Conservation (phyloP, 1,140 invertebrate species). For the Zelostemma sp. region DNA sequence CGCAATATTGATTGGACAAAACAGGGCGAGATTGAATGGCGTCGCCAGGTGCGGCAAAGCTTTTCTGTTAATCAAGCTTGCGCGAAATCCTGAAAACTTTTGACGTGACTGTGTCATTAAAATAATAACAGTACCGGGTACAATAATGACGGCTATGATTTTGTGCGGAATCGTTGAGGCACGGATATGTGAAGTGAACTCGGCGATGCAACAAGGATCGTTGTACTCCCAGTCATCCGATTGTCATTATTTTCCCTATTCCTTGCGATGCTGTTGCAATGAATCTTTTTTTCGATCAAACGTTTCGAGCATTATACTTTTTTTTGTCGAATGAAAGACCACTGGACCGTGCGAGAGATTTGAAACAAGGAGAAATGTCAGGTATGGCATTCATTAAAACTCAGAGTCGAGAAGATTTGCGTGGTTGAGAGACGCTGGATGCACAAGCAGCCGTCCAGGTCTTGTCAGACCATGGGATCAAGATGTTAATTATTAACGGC, state of each 20-base stretch:
- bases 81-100: slow-evolving; percentile 43
- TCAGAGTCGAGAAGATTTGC: slow-evolving; percentile 4
- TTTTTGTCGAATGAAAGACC: slow-evolving; percentile 50
- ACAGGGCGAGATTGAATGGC: slow-evolving; percentile 27
- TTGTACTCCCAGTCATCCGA: slow-evolving; percentile 47
- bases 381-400: slow-evolving; percentile 11
- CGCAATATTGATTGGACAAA: slow-evolving; percentile 21
- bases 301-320: slow-evolving; percentile 43
- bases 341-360: slow-evolving; percentile 43
- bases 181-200: slow-evolving; percentile 62
- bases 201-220: slow-evolving; percentile 37
- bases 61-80: slow-evolving; percentile 28
- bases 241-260: slow-evolving; percentile 66
- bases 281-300: slow-evolving; percentile 51
- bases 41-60: slow-evolving; percentile 5
- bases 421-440: slow-evolving; percentile 38
- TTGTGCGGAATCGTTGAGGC: slow-evolving; percentile 61
- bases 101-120: slow-evolving; percentile 58
- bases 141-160: slow-evolving; percentile 64
- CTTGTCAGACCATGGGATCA: slow-evolving; percentile 46
- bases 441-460: slow-evolving; percentile 45
- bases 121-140: slow-evolving; percentile 57
- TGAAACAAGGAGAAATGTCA: neutral
- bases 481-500: slow-evolving; percentile 60
- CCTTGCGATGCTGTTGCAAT: slow-evolving; percentile 45